Evolutionary conservation across 2,113 vertebrate genomes (phyloP).

Genomic region (Cyanocitta stelleri): DNA sequence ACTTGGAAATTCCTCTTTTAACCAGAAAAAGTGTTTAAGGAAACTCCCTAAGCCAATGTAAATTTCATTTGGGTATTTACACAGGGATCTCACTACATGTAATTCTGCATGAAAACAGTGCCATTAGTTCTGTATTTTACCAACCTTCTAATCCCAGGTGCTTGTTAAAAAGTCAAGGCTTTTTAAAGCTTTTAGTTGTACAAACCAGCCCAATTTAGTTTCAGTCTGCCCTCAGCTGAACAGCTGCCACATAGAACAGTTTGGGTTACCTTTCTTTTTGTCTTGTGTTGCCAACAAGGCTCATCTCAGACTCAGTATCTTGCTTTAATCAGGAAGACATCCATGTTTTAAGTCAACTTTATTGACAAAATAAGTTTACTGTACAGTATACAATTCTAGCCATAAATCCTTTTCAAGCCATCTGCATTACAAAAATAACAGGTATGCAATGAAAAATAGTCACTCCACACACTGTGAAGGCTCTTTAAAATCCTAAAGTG

Average conservation of each 20-base stretch:
- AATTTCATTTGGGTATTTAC: not conserved
- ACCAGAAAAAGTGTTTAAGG: not conserved
- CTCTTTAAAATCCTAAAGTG: constrained; percentile 38
- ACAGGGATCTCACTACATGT: not conserved
- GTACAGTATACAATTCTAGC: constrained; percentile 56
- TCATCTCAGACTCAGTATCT: not conserved
- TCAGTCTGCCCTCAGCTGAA: not conserved
- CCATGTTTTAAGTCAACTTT: constrained; percentile 58
- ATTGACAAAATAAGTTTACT: constrained; percentile 75
- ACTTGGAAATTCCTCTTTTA: not conserved
- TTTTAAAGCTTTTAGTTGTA: not conserved
- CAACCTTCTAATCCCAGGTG: not conserved
- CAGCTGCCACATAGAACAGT: not conserved
- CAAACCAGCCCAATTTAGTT: not conserved
- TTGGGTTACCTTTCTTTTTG: not conserved
- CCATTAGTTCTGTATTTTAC: not conserved
- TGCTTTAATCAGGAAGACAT: not conserved
- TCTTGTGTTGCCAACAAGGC: not conserved
- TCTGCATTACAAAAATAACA: constrained; percentile 63
- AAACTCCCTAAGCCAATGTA: not conserved
- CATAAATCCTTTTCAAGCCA: constrained; percentile 52
- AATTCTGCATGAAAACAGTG: not conserved
- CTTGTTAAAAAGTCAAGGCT: not conserved
- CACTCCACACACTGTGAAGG: constrained; percentile 51
- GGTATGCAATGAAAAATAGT: constrained; percentile 57